These are phyloP conservation scores for Masnerella sp. DNA, from an alignment of 2,888 invertebrate genomes.

Conservation along the genomic window DNA sequence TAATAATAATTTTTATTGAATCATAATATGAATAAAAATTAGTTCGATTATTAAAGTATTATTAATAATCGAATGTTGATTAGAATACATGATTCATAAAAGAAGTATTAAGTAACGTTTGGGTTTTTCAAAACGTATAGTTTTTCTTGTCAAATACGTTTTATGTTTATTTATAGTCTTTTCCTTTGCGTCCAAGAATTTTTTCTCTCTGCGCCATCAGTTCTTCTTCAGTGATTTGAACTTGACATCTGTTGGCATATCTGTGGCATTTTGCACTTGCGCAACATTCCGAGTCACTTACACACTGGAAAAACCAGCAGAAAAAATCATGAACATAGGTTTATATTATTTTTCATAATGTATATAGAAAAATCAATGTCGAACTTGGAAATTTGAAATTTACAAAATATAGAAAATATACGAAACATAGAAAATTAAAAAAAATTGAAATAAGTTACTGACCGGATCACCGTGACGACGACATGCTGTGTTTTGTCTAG, in stretches of 20 bases:
- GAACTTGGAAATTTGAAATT: no score
- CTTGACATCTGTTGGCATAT: slow-evolving; percentile 72
- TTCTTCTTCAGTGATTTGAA: slow-evolving; percentile 70
- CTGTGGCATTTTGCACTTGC: slow-evolving; percentile 64
- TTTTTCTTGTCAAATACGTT: no score
- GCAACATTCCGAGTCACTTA: slow-evolving; percentile 14
- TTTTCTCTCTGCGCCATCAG: slow-evolving; percentile 68
- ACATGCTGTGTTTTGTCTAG: slow-evolving; percentile 1
- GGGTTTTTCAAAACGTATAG: no score
- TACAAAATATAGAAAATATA: no score
- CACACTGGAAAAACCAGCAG: slow-evolving; percentile 31
- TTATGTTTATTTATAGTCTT: slow-evolving; percentile 29
- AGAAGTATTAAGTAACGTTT: no score
- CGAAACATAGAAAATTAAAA: not conserved
- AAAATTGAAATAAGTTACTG: slow-evolving; percentile 6
- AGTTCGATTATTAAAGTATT: no score
- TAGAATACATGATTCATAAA: no score
- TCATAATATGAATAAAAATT: no score
- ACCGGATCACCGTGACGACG: slow-evolving; percentile 21
- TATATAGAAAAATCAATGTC: no score
- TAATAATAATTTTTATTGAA: no score
- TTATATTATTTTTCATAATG: no score
- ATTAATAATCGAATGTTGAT: no score
- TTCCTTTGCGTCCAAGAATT: slow-evolving; percentile 63
- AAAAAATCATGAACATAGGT: not conserved